Conservation (phyloP, 2,888 invertebrate species). For the Dryadula phaetusa region DNA sequence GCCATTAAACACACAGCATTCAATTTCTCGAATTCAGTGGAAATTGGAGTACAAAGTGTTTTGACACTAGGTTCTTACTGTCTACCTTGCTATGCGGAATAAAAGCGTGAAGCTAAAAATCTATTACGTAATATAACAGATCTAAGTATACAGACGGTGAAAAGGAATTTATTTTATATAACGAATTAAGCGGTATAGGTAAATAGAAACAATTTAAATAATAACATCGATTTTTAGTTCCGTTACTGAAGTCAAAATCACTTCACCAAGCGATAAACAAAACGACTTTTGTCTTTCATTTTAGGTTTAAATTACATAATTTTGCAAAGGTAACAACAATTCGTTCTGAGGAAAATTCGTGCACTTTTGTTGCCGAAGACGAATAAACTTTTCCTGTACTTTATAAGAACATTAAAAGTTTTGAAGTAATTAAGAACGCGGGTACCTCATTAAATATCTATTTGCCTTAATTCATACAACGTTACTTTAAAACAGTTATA, state of each 20-base stretch:
- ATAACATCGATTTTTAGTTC: too few relatives aligned
- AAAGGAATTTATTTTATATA: too few relatives aligned
- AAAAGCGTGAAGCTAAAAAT: too few relatives aligned
- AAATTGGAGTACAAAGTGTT: too few relatives aligned
- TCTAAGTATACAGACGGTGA: too few relatives aligned
- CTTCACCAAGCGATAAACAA: neutral
- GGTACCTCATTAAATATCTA: slow-evolving; percentile 41
- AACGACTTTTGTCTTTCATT: neutral
- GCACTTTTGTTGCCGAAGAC: slow-evolving; percentile 22
- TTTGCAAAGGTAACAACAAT: slow-evolving; percentile 4
- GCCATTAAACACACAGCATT: too few relatives aligned
- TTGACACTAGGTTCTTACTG: too few relatives aligned
- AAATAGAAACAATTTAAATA: too few relatives aligned
- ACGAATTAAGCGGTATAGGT: too few relatives aligned
- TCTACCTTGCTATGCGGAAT: too few relatives aligned
- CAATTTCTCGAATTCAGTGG: too few relatives aligned
- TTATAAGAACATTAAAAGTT: slow-evolving; percentile 31
- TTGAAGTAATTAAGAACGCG: slow-evolving; percentile 39
- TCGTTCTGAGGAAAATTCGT: slow-evolving; percentile 7
- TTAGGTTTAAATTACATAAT: neutral
- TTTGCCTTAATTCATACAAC: slow-evolving; percentile 30
- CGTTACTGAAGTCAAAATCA: neutral
- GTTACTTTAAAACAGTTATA: slow-evolving; percentile 16
- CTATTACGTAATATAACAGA: too few relatives aligned
- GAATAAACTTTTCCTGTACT: slow-evolving; percentile 22